Evolutionary conservation across 2,888 invertebrate species (phyloP).

Genomic region (Ashinkailepas kermadecensis): DNA sequence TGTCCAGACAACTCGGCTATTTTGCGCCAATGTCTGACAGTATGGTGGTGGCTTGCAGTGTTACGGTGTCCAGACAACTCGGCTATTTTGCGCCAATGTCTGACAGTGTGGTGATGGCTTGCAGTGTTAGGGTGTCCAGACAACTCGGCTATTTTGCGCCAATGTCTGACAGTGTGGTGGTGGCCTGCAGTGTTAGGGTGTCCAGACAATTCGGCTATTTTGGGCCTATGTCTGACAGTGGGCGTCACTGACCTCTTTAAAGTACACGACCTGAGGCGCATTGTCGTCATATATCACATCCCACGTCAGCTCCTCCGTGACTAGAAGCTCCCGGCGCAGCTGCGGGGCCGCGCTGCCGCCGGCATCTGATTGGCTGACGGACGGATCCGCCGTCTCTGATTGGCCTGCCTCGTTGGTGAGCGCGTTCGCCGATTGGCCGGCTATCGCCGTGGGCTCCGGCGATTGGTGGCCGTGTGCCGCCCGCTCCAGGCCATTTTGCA

Average conservation of each 20-base stretch:
- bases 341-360: background rate
- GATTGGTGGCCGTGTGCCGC: background rate
- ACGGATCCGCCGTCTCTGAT: background rate
- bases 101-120: no score
- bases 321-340: background rate
- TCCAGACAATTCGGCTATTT: no score
- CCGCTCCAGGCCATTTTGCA: background rate
- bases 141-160: no score
- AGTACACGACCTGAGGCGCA: background rate
- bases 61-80: no score
- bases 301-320: background rate
- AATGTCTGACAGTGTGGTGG: no score
- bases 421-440: background rate
- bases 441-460: background rate
- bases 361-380: background rate
- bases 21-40: no score
- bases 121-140: no score
- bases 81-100: no score
- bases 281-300: background rate
- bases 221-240: no score
- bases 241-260: background rate
- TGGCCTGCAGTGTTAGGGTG: no score
- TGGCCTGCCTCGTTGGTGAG: background rate
- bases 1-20: no score
- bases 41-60: no score